A percentile compares a stretch with the other conserved stretches of the same genome.
Conservation (phyloP, 2,888 invertebrate genomes). For the Geophilus truncorum region DNA sequence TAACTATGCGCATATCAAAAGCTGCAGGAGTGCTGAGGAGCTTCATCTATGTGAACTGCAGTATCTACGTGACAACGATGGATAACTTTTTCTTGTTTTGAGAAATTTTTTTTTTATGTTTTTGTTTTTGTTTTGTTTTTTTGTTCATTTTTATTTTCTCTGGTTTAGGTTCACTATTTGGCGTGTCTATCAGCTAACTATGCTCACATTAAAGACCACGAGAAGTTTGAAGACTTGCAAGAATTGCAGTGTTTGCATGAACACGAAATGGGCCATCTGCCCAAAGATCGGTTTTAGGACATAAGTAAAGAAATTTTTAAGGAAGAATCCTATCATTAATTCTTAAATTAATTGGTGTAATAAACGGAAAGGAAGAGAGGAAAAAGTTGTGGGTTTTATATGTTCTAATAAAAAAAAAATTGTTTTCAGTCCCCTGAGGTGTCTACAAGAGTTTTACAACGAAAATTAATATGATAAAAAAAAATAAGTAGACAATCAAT, state of each 20-base stretch:
- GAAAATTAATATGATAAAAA: neutral
- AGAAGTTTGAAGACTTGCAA: constrained; percentile 86
- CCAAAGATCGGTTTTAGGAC: constrained; percentile 47
- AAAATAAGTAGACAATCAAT: constrained; percentile 1
- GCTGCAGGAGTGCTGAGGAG: constrained; percentile 89
- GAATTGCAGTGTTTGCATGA: constrained; percentile 81
- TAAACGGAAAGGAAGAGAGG: neutral
- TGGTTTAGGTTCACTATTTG: constrained; percentile 67
- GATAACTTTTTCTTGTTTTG: constrained; percentile 10
- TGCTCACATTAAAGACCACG: constrained; percentile 89
- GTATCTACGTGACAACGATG: constrained; percentile 65
- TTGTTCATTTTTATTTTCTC: neutral
- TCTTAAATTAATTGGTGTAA: neutral
- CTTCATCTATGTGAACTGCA: constrained; percentile 70
- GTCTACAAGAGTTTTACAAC: neutral
- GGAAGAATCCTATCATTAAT: constrained; percentile 37
- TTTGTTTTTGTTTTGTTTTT: neutral
- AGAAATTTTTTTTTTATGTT: neutral
- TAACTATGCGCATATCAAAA: constrained; percentile 91
- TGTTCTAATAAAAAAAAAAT: neutral
- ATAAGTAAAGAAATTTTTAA: constrained; percentile 39
- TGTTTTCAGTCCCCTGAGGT: neutral
- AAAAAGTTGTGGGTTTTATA: neutral
- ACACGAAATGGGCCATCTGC: constrained; percentile 60
- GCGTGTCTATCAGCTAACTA: constrained; percentile 95